Percentiles rank a stretch among this genome's conserved stretches.
These are phyloP conservation scores for Leuciscus waleckii DNA, from an alignment of 2,797 vertebrate genomes.

Conservation along the genomic window DNA sequence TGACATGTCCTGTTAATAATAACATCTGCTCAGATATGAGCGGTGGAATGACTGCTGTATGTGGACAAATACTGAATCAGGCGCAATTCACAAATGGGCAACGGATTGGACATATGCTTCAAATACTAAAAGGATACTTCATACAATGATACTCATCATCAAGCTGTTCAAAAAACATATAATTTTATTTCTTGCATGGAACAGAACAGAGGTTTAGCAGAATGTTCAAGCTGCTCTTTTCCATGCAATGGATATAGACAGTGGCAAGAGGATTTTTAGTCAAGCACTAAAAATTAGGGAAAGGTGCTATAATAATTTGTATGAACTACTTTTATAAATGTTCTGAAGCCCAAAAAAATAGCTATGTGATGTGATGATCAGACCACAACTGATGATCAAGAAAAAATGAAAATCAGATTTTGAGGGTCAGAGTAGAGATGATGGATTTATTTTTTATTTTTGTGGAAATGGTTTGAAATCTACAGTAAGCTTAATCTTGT, in stretches of 20 bases:
- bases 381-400: neutral
- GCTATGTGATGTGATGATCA: no score
- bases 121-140: neutral
- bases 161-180: neutral
- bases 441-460: no score
- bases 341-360: no score
- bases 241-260: neutral
- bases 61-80: neutral
- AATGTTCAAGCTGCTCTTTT: neutral
- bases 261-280: no score
- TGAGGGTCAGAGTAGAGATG: no score
- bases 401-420: neutral
- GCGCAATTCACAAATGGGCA: neutral
- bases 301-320: no score
- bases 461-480: neutral
- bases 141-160: neutral
- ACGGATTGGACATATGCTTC: neutral
- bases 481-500: neutral
- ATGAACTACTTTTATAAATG: no score
- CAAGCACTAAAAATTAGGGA: no score
- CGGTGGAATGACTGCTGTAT: neutral
- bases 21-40: constrained; percentile 36
- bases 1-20: constrained; percentile 9
- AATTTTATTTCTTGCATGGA: neutral
- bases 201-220: neutral